These are phyloP conservation scores for Agrochola litura DNA, from an alignment of 2,888 invertebrate genomes.

Conservation along the genomic window DNA sequence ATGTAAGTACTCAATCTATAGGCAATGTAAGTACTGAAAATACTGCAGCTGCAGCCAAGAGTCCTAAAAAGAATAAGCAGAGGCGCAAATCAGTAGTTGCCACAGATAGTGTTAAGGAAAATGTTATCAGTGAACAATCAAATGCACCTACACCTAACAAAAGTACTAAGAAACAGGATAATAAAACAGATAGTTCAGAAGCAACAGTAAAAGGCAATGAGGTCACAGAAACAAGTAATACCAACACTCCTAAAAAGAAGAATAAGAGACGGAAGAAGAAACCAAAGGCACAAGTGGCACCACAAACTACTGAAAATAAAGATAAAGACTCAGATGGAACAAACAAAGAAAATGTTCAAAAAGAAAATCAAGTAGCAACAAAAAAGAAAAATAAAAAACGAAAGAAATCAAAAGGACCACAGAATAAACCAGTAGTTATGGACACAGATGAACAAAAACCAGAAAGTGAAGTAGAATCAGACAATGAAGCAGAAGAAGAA, in stretches of 20 bases:
- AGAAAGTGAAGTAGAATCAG: slow-evolving; percentile 11
- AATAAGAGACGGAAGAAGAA: slow-evolving; percentile 64
- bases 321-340: slow-evolving; percentile 21
- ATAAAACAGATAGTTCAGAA: slow-evolving; percentile 36
- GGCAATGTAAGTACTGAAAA: slow-evolving; percentile 22
- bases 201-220: slow-evolving; percentile 19
- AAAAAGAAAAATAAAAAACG: slow-evolving; percentile 64
- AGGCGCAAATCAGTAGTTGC: slow-evolving; percentile 57
- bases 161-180: slow-evolving; percentile 52
- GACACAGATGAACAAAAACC: slow-evolving; percentile 35
- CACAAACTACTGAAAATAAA: slow-evolving; percentile 28
- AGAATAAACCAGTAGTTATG: slow-evolving; percentile 33
- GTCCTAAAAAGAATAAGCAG: slow-evolving; percentile 63
- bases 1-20: slow-evolving; percentile 13
- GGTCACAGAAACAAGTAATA: slow-evolving; percentile 26
- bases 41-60: slow-evolving; percentile 42
- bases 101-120: slow-evolving; percentile 33
- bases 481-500: slow-evolving; percentile 23
- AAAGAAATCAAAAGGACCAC: slow-evolving; percentile 48
- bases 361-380: slow-evolving; percentile 30
- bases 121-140: slow-evolving; percentile 22
- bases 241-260: slow-evolving; percentile 64
- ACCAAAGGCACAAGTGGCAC: slow-evolving; percentile 29
- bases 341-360: slow-evolving; percentile 37
- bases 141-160: slow-evolving; percentile 14